Percentiles rank a stretch among this genome's conserved stretches.
Evolutionary conservation across 2,113 vertebrate species (phyloP).

Genomic region (Nettapus auritus): DNA sequence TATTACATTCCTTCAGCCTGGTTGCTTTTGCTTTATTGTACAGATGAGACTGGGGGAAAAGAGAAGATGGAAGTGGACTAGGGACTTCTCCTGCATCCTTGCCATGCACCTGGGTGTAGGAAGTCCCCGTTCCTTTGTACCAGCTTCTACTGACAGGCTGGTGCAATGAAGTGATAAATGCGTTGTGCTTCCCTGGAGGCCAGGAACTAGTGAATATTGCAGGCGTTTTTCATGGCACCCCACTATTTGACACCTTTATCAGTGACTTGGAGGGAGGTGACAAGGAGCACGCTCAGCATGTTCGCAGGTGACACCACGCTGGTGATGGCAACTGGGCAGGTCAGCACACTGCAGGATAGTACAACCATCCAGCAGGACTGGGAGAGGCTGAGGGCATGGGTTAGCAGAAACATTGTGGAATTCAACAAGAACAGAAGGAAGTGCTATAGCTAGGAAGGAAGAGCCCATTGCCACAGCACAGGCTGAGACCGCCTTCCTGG

Average conservation of each 20-base stretch:
- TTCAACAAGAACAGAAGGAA: background rate
- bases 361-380: background rate
- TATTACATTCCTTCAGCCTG: background rate
- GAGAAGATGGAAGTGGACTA: background rate
- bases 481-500: background rate
- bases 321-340: background rate
- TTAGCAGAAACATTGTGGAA: background rate
- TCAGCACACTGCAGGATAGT: background rate
- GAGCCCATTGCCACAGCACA: background rate
- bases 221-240: background rate
- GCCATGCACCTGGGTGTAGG: background rate
- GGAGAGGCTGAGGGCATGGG: background rate
- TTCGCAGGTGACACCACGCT: background rate
- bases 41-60: background rate
- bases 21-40: background rate
- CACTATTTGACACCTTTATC: background rate
- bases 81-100: background rate
- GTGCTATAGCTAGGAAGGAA: background rate
- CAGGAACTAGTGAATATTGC: background rate
- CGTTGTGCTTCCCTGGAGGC: background rate
- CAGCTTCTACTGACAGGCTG: background rate
- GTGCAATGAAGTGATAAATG: background rate
- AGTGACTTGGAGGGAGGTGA: background rate
- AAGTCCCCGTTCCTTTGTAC: background rate
- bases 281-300: background rate